Evolutionary conservation across 2,113 vertebrate species (phyloP), one percentile per base, ranked within the genome.

Genomic region (Chlorocebus sabaeus): DNA sequence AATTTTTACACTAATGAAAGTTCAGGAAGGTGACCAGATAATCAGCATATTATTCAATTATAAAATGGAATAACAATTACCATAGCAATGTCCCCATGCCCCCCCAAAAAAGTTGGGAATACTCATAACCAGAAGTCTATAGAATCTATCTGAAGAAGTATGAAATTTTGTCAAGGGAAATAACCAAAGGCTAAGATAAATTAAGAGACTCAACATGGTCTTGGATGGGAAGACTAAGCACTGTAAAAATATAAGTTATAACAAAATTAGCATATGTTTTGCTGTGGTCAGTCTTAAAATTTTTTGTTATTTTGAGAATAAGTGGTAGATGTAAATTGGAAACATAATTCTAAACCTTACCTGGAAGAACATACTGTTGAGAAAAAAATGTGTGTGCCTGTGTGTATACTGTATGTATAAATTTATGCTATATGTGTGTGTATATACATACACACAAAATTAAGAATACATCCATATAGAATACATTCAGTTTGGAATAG

Each of bases 271-370:
- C 68, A 1, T n/a, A 61, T 14, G 91, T 70, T 78, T 85, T 43
- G 32, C 59, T 70, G 5, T 89, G 82, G 55, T 94, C 20, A 7
- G 0, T 80, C 43, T 80, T 61, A 72, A 20, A 40, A 70, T 94
- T 64, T 87, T 38, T 20, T 38, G 30, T 50, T 93, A 38, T 64
- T 59, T 76, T 87, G 35, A 75, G 40, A 95, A 83, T 86, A 50
- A 70, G 18, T 25, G 35, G 20, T n/a, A 75, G 82, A 68, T 78
- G 35, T 14, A 88, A 76, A 82, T 83, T 92, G 59, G 40, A 67
- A 81, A 76, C 61, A 7, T 81, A 59, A 87, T 91, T 87, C 67
- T 86, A 88, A 94, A 88, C 68, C 82, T 94, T 88, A 92, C 50
- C 40, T 52, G 50, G 48, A 88, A 70, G 76, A 52, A 76, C 38